Evolutionary conservation across 2,797 vertebrate species (phyloP).

Genomic region (Brachymystax lenok): DNA sequence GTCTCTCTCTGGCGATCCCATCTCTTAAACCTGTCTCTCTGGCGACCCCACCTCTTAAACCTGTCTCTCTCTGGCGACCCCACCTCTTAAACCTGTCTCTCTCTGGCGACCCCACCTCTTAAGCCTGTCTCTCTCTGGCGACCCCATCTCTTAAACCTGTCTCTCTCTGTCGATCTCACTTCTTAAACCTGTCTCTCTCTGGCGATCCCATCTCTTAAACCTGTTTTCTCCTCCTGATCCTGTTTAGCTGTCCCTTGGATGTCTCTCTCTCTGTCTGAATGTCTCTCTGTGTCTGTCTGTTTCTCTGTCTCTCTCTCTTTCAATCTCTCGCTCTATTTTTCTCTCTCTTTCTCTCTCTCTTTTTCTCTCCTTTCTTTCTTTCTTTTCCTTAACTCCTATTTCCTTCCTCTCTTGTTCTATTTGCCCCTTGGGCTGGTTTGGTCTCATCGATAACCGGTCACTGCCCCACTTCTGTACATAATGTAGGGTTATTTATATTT

Average conservation of each 20-base stretch:
- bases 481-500: slow-evolving; percentile 83
- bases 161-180: slow-evolving; percentile 26
- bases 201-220: background rate
- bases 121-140: background rate
- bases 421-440: slow-evolving; percentile 24
- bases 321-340: too few species aligned
- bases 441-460: slow-evolving; percentile 30
- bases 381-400: slow-evolving; percentile 19
- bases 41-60: too few species aligned
- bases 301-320: too few species aligned
- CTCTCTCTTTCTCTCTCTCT: slow-evolving; percentile 3
- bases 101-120: background rate
- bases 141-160: background rate
- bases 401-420: background rate
- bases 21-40: too few species aligned
- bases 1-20: too few species aligned
- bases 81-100: too few species aligned
- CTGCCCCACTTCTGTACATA: slow-evolving; percentile 75
- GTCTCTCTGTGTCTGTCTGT: too few species aligned
- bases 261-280: background rate
- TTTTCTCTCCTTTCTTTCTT: slow-evolving; percentile 34
- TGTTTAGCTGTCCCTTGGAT: slow-evolving; percentile 23
- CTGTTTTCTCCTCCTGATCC: slow-evolving; percentile 2
- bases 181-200: too few species aligned
- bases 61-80: too few species aligned